phyloP scores from a whole-genome alignment of 2,888 invertebrate species.

The Papilio demoleus region DNA sequence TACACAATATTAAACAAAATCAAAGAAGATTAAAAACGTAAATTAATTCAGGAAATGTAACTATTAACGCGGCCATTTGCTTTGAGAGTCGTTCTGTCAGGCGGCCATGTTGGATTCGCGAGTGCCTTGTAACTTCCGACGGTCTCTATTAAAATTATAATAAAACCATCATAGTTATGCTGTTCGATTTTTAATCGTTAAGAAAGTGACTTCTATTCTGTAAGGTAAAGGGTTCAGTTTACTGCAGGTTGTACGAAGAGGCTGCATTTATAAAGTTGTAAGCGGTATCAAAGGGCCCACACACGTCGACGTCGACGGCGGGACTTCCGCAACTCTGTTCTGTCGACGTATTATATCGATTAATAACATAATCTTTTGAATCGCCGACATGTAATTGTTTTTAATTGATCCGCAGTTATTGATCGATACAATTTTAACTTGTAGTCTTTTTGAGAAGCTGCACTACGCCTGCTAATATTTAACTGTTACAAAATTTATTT shows the following conservation, averaged over 20 bases:
- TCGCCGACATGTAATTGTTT: slow-evolving; percentile 15
- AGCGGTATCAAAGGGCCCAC: slow-evolving; percentile 63
- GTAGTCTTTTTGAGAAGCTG: background rate
- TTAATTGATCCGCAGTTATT: slow-evolving; percentile 7
- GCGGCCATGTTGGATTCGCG: slow-evolving; percentile 55
- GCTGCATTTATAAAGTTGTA: slow-evolving; percentile 16
- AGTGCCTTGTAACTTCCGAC: slow-evolving; percentile 50
- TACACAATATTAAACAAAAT: slow-evolving; percentile 46
- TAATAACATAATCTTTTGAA: slow-evolving; percentile 36
- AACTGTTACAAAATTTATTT: background rate
- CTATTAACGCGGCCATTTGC: slow-evolving; percentile 48
- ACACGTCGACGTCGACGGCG: slow-evolving; percentile 60
- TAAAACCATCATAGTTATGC: slow-evolving; percentile 44
- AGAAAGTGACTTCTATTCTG: background rate
- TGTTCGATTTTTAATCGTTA: background rate
- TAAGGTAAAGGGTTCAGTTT: slow-evolving; percentile 14
- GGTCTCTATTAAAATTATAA: slow-evolving; percentile 53
- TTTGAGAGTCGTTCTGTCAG: slow-evolving; percentile 53
- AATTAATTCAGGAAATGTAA: slow-evolving; percentile 54
- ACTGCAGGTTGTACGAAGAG: background rate
- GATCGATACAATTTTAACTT: background rate
- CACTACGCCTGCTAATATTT: background rate
- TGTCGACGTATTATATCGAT: slow-evolving; percentile 44
- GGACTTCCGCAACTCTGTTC: slow-evolving; percentile 61
- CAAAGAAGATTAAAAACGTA: slow-evolving; percentile 51